Base-by-base conservation (phyloP, 2,113 vertebrate genomes). In the Oxyura jamaicensis region DNA sequence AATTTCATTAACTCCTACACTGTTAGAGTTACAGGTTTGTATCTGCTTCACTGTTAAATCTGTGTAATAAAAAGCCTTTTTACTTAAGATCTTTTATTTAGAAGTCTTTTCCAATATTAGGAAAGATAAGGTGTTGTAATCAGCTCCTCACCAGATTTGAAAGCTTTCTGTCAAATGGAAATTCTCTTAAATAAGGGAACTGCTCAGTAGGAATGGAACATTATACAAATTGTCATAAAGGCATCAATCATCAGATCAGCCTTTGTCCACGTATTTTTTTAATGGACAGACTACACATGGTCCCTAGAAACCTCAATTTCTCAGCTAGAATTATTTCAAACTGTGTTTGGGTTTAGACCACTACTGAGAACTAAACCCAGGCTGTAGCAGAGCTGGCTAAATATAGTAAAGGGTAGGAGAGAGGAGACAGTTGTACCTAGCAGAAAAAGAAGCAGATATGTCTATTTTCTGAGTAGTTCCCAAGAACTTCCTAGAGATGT, bases 41-140 rank as follows among this genome's bases (percentile, higher is more conserved):
- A 91, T 69, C 44, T 7, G 15, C 46, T 94, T 96, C 60, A 89
- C 82, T 96, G 56, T 82, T 95, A 81, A 91, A 81, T 85, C 33
- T 33, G 66, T 77, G 59, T 31, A 85, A 89, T 86, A 90, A 95
- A 92, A 93, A 22, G 1, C 77, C 11, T 74, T 5, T 88, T 78
- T 85, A 95, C 90, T 86, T 81, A 75, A 63, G 52, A 72, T 75
- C 36, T 86, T 97, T 96, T 93, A 83, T 74, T 86, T 81, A 73
- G 58, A 83, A 75, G 22, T 50, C 42, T 78, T 95, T 84, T 89
- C 31, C 42, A 83, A 28, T 85, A 84, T 68, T 92, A 84, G 83
- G 71, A 96, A 95, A 91, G 84, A 93, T 77, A 46, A 96, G 91
- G 18, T 29, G 26, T 76, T 88, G 5, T 48, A 63, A 92, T 93